A percentile compares a stretch with the other conserved stretches of the same genome.
Evolutionary conservation across 2,113 vertebrate species (phyloP).

Genomic region (Emydocephalus ijimae): DNA sequence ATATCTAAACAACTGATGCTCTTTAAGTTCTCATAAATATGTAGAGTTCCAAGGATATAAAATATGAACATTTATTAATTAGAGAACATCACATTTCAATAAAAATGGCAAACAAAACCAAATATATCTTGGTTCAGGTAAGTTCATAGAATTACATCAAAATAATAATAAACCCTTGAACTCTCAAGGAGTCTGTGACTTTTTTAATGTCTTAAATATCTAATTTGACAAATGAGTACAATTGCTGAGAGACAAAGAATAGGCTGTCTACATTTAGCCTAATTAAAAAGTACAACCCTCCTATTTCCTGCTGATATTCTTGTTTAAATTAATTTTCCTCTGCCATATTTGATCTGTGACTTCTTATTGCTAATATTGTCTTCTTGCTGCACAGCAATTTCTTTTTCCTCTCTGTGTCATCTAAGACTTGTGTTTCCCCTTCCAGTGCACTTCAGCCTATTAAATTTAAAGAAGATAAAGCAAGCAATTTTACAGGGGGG

Average conservation of each 20-base stretch:
- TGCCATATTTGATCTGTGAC: slow-evolving; percentile 24
- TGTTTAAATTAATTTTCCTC: slow-evolving; percentile 21
- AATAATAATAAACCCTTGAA: background rate
- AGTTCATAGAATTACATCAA: background rate
- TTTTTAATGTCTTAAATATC: slow-evolving; percentile 31
- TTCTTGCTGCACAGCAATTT: slow-evolving; percentile 8
- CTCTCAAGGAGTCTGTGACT: background rate
- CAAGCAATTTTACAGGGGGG: slow-evolving; percentile 26
- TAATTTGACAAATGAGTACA: slow-evolving; percentile 39
- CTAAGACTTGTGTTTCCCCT: slow-evolving; percentile 14
- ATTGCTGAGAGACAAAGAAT: background rate
- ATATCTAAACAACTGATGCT: background rate
- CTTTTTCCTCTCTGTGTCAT: background rate
- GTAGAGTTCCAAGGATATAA: background rate
- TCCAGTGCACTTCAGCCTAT: slow-evolving; percentile 17
- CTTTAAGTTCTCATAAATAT: background rate
- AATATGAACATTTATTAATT: background rate
- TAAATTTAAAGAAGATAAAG: slow-evolving; percentile 50
- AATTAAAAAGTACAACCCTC: slow-evolving; percentile 24
- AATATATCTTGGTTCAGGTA: background rate
- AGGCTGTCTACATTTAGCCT: slow-evolving; percentile 28
- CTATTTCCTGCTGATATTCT: slow-evolving; percentile 17
- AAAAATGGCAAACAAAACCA: background rate
- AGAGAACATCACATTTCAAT: background rate
- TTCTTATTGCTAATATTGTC: slow-evolving; percentile 28